Percentiles rank a stretch among this genome's conserved stretches.
phyloP scores from a whole-genome alignment of 2,888 invertebrate species.

The Yponomeuta plumbellus region DNA sequence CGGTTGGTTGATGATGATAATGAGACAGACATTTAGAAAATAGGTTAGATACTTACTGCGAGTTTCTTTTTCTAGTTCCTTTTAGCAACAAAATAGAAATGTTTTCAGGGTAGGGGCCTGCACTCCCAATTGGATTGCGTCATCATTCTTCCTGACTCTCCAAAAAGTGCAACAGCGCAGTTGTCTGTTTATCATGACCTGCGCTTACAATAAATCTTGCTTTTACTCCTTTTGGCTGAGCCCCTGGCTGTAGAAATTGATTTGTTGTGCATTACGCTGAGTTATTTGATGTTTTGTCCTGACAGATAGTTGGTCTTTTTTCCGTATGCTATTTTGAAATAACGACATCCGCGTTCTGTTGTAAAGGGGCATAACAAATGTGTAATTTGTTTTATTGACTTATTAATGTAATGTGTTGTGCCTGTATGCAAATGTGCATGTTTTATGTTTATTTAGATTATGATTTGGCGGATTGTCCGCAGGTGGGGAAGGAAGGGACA shows the following conservation, averaged over 20 bases:
- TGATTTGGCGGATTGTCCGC: no score
- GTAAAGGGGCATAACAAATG: no score
- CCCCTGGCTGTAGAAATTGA: slow-evolving; percentile 13
- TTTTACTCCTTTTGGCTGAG: not conserved
- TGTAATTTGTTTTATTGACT: no score
- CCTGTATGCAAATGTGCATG: no score
- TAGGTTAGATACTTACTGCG: no score
- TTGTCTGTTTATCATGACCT: slow-evolving; percentile 9
- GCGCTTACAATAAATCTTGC: slow-evolving; percentile 11
- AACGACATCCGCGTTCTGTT: not conserved
- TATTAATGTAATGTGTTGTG: no score
- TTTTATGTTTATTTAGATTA: no score
- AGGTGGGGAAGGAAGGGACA: no score
- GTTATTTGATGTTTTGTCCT: slow-evolving; percentile 12
- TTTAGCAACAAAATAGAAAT: not conserved
- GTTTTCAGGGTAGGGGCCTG: slow-evolving; percentile 4
- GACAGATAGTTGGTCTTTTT: not conserved
- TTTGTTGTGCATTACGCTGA: slow-evolving; percentile 15
- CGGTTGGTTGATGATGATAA: no score
- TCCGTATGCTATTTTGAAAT: not conserved
- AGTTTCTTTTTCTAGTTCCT: not conserved
- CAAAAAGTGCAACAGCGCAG: slow-evolving; percentile 14
- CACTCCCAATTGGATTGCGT: slow-evolving; percentile 10
- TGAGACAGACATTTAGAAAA: no score
- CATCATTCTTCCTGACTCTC: slow-evolving; percentile 14